These are phyloP conservation scores for Hypercompe scribonia DNA, from an alignment of 2,888 invertebrate genomes.

Conservation along the genomic window DNA sequence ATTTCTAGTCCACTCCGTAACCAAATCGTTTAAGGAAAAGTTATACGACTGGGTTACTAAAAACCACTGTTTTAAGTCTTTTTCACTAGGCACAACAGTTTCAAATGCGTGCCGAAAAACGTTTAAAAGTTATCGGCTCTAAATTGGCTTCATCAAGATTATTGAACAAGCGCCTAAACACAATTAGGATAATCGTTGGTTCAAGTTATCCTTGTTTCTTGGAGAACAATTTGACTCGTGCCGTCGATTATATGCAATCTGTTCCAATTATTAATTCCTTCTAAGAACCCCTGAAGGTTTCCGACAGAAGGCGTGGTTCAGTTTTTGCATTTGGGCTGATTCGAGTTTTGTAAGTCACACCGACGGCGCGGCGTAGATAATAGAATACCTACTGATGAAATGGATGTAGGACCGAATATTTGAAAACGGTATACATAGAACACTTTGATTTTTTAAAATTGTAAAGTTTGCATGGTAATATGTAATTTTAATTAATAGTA, in stretches of 20 bases:
- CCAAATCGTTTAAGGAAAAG: not conserved
- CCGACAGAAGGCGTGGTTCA: not conserved
- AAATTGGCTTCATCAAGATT: not conserved
- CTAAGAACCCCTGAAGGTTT: constrained; percentile 15
- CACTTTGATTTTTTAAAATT: no score
- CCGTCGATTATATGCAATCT: constrained; percentile 64
- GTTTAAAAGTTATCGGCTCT: not conserved
- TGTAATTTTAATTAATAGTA: no score
- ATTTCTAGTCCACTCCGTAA: not conserved
- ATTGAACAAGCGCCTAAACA: not conserved
- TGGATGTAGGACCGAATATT: no score
- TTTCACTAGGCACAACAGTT: not conserved
- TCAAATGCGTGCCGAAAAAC: not conserved
- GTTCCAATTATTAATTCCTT: constrained; percentile 35
- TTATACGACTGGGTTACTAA: no score
- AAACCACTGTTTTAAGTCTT: not conserved
- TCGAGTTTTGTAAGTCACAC: not conserved
- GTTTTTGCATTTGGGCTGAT: not conserved
- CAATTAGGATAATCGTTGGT: constrained; percentile 50
- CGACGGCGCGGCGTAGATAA: not conserved
- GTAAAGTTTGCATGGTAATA: no score
- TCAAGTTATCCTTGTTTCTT: constrained; percentile 61
- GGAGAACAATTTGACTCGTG: constrained; percentile 73
- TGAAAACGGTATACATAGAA: no score
- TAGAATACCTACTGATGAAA: not conserved